Evolutionary conservation across 2,888 invertebrate genomes (phyloP), one percentile per base, ranked within the genome.

Genomic region (Anodontia alba): DNA sequence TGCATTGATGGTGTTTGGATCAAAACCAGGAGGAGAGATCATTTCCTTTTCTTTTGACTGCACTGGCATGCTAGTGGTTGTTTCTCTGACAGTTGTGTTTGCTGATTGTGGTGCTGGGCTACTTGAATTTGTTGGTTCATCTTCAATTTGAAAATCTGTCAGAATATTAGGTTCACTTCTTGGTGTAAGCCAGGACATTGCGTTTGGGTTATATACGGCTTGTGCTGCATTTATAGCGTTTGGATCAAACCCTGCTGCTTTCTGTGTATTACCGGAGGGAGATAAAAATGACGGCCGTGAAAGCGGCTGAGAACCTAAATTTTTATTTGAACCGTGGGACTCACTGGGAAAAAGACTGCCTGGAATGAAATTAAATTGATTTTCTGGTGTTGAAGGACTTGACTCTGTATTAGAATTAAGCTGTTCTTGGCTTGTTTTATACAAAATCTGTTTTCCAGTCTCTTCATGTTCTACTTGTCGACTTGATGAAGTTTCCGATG

Each of bases 211-310:
- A 36, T 73, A 84, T 17, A 69, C 15, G 23, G 43, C 57, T 66
- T 81, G 84, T 20, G 75, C 77, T 17, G 81, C 73, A 69, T 84
- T 84, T 0, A 82, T 15, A 0, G 31, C 33, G 33, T 84, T 78
- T 46, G 84, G 80, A 73, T 84, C 69, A 42, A 84, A 84, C 31
- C 51, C 36, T 8, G 46, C 20, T 20, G 33, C 43, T 23, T 38
- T 49, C 0, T 42, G 7, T n/a, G 73, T 3, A 1, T 15, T 17
- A 33, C 23, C 33, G 12, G 33, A 31, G 3, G 29, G 15, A 31
- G 33, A 31, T 62, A 62, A 20, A 62, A 62, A 62, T 33, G 62
- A 62, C 1, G 62, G 62, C 29, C 20, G 1, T 17, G 62, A 31
- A 10, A 29, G 62, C 33, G 12, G 31, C 1, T 2, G 20, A 54